Conservation (phyloP, 37 sponge, comb jelly and placozoan species). For the Chondrosia reniformis region DNA sequence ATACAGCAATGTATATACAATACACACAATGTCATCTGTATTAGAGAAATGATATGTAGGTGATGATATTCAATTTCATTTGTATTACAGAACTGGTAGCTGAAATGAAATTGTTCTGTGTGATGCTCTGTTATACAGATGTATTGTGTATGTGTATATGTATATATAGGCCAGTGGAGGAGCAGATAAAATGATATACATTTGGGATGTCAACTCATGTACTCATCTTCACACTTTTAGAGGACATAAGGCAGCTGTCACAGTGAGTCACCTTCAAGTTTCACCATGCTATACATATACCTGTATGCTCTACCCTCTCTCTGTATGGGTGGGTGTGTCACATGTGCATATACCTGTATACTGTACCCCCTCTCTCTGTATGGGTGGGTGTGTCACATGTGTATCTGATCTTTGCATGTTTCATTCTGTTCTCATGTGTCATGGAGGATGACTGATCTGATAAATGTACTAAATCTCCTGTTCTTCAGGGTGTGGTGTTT, state of each 20-base stretch:
- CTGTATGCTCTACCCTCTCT: no score
- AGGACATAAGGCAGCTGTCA: slow-evolving; percentile 80
- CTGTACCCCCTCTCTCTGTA: no score
- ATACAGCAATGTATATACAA: neutral
- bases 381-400: no score
- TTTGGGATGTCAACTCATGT: slow-evolving; percentile 78
- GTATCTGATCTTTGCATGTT: no score
- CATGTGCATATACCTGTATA: no score
- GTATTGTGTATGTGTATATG: neutral
- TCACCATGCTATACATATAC: neutral
- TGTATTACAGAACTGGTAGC: neutral
- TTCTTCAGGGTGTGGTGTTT: slow-evolving; percentile 84
- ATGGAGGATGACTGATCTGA: neutral
- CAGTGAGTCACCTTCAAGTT: slow-evolving; percentile 47
- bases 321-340: no score
- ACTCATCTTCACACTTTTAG: slow-evolving; percentile 76
- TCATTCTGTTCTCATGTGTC: no score
- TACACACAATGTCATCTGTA: no score
- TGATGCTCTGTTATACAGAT: neutral
- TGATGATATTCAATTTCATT: no score
- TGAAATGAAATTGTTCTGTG: no score
- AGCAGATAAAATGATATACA: slow-evolving; percentile 56
- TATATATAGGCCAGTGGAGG: slow-evolving; percentile 85
- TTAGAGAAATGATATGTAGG: no score
- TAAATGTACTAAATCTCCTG: neutral